Percentiles rank a stretch among this genome's conserved stretches.
These are phyloP conservation scores for Pseudomyrmex pallidus DNA, from an alignment of 1,140 invertebrate species.

Conservation along the genomic window DNA sequence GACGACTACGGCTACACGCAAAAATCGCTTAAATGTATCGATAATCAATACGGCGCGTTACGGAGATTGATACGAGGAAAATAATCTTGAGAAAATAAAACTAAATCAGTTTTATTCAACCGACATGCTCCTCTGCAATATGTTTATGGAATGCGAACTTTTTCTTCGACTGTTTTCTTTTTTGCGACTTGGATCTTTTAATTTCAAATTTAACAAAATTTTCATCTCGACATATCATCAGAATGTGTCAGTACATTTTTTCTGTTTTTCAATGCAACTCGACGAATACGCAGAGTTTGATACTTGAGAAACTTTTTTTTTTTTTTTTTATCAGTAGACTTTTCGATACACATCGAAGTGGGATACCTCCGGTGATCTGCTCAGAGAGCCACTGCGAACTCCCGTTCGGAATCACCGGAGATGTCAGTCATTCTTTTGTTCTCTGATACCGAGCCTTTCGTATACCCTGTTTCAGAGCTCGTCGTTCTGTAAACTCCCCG, in stretches of 20 bases:
- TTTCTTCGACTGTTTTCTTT: background rate
- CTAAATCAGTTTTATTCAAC: background rate
- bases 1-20: background rate
- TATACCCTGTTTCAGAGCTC: constrained; percentile 36
- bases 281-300: background rate
- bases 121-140: background rate
- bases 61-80: constrained; percentile 20
- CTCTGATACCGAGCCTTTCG: constrained; percentile 9
- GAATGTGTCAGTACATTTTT: background rate
- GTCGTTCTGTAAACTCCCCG: background rate
- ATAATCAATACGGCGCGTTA: constrained; percentile 45
- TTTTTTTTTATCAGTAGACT: background rate
- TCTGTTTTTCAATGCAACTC: background rate
- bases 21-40: constrained; percentile 34
- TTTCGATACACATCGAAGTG: constrained; percentile 26
- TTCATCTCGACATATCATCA: background rate
- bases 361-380: background rate
- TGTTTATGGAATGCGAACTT: background rate
- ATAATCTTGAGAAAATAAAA: background rate
- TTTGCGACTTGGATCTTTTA: too few species aligned
- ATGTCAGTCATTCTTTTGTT: constrained; percentile 59
- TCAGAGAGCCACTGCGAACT: constrained; percentile 66
- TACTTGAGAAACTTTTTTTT: background rate
- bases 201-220: background rate
- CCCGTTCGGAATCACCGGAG: constrained; percentile 80